Conservation (phyloP, 2,113 vertebrate genomes). For the Miniopterus natalensis region DNA sequence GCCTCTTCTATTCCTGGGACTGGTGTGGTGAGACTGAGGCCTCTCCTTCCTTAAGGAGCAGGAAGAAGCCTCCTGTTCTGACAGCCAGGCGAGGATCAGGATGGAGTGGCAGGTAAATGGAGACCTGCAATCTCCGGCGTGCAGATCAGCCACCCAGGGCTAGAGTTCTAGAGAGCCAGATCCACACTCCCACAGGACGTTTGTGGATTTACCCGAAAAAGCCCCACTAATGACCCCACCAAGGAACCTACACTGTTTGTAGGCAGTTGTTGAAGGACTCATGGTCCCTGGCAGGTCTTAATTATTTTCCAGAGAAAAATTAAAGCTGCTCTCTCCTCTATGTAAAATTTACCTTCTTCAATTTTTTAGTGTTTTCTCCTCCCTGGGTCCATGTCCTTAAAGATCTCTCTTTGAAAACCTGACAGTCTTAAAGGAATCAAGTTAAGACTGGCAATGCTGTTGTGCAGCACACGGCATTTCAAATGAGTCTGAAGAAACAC, state of each 20-base stretch:
- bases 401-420: neutral
- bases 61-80: neutral
- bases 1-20: neutral
- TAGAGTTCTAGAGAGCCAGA: neutral
- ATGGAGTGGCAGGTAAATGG: neutral
- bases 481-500: neutral
- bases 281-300: neutral
- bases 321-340: neutral
- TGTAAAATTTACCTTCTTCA: neutral
- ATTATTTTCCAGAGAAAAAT: slow-evolving; percentile 6
- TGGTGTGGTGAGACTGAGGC: neutral
- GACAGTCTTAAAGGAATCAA: neutral
- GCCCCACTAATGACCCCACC: too few relatives aligned
- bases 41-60: neutral
- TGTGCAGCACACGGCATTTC: too few relatives aligned
- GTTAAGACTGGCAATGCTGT: neutral
- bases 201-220: neutral
- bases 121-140: neutral
- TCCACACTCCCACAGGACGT: neutral
- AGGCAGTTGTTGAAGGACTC: neutral
- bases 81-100: neutral
- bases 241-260: neutral
- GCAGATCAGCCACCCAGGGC: neutral
- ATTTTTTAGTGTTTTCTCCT: neutral
- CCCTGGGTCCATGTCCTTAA: neutral